A percentile compares a stretch with the other conserved stretches of the same genome.
phyloP scores from a whole-genome alignment of 2,797 vertebrate species.

The Pachyuromys duprasi region DNA sequence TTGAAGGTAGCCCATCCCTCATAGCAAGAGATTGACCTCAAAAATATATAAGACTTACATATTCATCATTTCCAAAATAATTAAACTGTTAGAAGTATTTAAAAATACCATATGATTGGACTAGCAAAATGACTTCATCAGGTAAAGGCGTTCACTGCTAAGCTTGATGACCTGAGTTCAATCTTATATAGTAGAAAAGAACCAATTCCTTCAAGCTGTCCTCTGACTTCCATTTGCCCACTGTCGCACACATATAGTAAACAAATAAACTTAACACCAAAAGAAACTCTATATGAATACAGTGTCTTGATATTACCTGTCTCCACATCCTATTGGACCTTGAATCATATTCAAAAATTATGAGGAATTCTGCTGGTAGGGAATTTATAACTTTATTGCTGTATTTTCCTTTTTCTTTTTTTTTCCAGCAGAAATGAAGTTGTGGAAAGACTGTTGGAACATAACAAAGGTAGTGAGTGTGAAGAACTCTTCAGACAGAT shows the following conservation, averaged over 20 bases:
- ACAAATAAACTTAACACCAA: background rate
- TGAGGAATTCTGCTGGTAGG: background rate
- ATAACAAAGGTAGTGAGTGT: background rate
- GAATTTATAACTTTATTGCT: background rate
- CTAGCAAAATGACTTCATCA: background rate
- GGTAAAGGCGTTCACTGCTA: background rate
- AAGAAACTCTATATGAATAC: background rate
- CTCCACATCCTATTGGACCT: background rate
- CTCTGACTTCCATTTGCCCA: background rate
- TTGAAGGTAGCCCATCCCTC: background rate
- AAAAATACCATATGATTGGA: background rate
- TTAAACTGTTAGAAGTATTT: background rate
- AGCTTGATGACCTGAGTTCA: background rate
- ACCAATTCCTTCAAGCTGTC: background rate
- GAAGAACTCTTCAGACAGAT: background rate
- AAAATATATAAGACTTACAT: background rate
- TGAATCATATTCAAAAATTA: background rate
- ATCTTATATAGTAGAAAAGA: background rate
- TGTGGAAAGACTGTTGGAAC: background rate
- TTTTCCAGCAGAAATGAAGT: background rate
- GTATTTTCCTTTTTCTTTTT: background rate
- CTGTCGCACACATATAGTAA: background rate
- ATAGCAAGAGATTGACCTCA: background rate
- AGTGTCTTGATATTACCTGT: background rate
- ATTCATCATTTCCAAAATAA: background rate